These are phyloP conservation scores for Synanthedon andrenaeformis DNA, from an alignment of 2,888 invertebrate genomes.

Conservation along the genomic window DNA sequence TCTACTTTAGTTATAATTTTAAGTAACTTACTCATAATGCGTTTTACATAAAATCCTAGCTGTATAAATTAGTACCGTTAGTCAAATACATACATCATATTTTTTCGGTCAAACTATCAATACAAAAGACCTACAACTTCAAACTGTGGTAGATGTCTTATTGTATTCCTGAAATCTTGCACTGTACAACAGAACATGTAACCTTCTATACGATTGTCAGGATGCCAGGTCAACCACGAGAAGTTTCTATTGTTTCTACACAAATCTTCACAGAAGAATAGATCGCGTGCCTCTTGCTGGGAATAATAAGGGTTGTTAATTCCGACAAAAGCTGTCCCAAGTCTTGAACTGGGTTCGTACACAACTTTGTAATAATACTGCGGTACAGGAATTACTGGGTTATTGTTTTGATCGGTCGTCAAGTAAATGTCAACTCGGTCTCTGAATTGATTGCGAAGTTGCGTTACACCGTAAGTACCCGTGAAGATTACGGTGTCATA, in stretches of 20 bases:
- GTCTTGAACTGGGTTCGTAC: slow-evolving; percentile 54
- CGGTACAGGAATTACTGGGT: slow-evolving; percentile 54
- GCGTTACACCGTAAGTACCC: slow-evolving; percentile 70
- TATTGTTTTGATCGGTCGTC: slow-evolving; percentile 38
- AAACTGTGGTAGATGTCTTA: slow-evolving; percentile 69
- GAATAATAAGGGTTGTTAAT: slow-evolving; percentile 73
- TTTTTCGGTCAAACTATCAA: not conserved
- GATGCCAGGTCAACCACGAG: slow-evolving; percentile 71
- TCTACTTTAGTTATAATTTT: no score
- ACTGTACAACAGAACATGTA: slow-evolving; percentile 73
- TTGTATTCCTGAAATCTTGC: slow-evolving; percentile 56
- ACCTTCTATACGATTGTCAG: slow-evolving; percentile 55
- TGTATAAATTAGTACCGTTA: not conserved
- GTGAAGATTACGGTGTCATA: slow-evolving; percentile 66
- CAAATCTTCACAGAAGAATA: slow-evolving; percentile 61
- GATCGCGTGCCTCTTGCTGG: slow-evolving; percentile 22
- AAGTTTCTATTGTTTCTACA: slow-evolving; percentile 59
- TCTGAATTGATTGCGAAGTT: slow-evolving; percentile 51
- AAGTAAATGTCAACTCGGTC: slow-evolving; percentile 45
- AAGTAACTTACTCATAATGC: no score
- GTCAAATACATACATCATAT: no score
- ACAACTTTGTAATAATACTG: slow-evolving; percentile 65
- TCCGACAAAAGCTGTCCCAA: slow-evolving; percentile 71
- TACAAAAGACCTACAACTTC: slow-evolving; percentile 44
- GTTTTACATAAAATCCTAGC: not conserved